Evolutionary conservation across 2,797 vertebrate species (phyloP).

Genomic region (Poliocrania exsul): DNA sequence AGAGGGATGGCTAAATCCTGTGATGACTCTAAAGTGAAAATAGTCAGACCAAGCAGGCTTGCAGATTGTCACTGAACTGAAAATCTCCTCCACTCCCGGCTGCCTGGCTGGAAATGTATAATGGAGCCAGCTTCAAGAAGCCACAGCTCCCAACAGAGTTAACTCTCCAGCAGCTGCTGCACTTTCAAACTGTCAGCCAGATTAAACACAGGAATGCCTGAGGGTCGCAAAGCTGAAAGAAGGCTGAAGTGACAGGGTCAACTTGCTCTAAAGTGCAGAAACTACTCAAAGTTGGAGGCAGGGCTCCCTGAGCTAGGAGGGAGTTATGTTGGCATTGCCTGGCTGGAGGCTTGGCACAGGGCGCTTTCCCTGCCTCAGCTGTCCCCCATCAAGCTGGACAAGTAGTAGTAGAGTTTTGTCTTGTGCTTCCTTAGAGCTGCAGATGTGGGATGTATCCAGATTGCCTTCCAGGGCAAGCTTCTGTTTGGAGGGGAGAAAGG

Average conservation of each 20-base stretch:
- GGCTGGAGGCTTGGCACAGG: neutral
- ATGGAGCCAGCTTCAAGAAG: constrained; percentile 2
- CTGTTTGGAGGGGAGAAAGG: neutral
- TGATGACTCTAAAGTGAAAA: constrained; percentile 31
- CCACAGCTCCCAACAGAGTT: neutral
- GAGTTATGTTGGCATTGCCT: neutral
- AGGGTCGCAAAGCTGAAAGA: neutral
- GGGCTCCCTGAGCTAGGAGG: fast-evolving
- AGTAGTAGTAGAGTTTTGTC: neutral
- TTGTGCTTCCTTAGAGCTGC: neutral
- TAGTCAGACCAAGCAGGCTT: neutral
- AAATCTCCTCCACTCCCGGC: neutral
- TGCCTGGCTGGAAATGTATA: neutral
- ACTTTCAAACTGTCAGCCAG: neutral
- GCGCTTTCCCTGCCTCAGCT: neutral
- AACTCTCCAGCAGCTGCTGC: constrained; percentile 21
- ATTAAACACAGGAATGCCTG: constrained; percentile 25
- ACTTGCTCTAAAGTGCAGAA: neutral
- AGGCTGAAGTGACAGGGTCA: neutral
- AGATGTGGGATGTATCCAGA: fast-evolving
- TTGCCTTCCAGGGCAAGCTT: neutral
- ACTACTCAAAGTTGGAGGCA: neutral
- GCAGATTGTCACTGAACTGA: neutral
- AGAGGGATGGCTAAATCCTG: neutral
- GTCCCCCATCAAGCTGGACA: neutral